These are phyloP conservation scores for Vulpes ferrilata DNA, from an alignment of 2,113 vertebrate genomes.

Conservation along the genomic window DNA sequence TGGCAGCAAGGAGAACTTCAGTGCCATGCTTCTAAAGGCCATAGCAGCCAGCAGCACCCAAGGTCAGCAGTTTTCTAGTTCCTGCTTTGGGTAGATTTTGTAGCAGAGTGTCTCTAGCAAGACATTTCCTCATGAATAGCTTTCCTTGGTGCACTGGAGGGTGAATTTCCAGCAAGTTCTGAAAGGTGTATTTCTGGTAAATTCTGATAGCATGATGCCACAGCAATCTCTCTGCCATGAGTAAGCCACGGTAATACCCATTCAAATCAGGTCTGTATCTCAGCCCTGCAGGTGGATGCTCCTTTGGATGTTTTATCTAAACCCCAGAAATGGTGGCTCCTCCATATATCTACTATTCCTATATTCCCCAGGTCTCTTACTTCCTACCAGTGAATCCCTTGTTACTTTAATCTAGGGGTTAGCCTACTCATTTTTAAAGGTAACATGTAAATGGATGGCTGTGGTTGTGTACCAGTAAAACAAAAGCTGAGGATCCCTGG, in stretches of 20 bases:
- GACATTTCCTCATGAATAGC: background rate
- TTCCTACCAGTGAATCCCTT: background rate
- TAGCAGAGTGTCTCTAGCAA: background rate
- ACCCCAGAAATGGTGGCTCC: background rate
- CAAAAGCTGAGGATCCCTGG: background rate
- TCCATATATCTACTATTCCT: background rate
- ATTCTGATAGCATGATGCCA: background rate
- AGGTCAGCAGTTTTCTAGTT: background rate
- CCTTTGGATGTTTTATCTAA: background rate
- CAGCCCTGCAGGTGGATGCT: background rate
- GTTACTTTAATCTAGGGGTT: background rate
- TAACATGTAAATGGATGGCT: background rate
- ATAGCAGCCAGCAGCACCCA: background rate
- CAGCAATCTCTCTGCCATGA: background rate
- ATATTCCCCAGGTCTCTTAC: background rate
- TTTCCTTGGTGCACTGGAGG: background rate
- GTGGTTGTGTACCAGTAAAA: background rate
- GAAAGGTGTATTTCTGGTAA: background rate
- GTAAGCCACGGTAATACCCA: accelerated
- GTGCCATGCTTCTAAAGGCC: background rate
- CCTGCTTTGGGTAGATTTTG: background rate
- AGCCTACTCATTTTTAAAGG: background rate
- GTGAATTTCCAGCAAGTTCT: background rate
- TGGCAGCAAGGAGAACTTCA: background rate
- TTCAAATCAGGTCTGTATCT: background rate